Percentiles rank a stretch among this genome's conserved stretches.
Evolutionary conservation across 1,140 invertebrate species (phyloP).

Genomic region (Philopotamus ludificatus): DNA sequence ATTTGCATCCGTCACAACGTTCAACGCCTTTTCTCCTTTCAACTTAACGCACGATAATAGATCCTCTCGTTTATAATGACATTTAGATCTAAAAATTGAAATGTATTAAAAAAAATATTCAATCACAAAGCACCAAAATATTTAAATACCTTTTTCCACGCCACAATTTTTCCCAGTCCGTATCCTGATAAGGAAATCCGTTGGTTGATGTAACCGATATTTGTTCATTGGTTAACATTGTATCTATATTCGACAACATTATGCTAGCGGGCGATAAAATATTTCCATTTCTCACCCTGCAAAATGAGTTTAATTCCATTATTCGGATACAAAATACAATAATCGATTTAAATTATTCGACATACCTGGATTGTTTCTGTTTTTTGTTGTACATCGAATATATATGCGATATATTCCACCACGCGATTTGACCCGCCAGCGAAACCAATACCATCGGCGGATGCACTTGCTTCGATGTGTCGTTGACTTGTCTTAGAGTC

Average conservation of each 20-base stretch:
- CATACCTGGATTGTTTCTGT: not conserved
- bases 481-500: too few species aligned
- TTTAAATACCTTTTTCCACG: conserved; percentile 26
- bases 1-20: conserved; percentile 28
- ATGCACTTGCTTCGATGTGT: too few species aligned
- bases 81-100: conserved; percentile 31
- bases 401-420: conserved; percentile 34
- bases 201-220: too few species aligned
- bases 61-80: conserved; percentile 19
- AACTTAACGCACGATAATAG: conserved; percentile 34
- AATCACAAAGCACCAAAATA: not conserved
- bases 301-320: too few species aligned
- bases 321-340: too few species aligned
- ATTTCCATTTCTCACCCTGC: too few species aligned
- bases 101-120: not conserved
- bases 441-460: conserved; percentile 35
- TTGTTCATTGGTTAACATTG: too few species aligned
- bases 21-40: conserved; percentile 30
- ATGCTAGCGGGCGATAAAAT: too few species aligned
- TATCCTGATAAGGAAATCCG: too few species aligned
- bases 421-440: conserved; percentile 32
- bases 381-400: not conserved
- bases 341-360: too few species aligned
- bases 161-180: conserved; percentile 31
- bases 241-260: too few species aligned